phyloP scores from a whole-genome alignment of 2,113 vertebrate species.

The Bos javanicus region DNA sequence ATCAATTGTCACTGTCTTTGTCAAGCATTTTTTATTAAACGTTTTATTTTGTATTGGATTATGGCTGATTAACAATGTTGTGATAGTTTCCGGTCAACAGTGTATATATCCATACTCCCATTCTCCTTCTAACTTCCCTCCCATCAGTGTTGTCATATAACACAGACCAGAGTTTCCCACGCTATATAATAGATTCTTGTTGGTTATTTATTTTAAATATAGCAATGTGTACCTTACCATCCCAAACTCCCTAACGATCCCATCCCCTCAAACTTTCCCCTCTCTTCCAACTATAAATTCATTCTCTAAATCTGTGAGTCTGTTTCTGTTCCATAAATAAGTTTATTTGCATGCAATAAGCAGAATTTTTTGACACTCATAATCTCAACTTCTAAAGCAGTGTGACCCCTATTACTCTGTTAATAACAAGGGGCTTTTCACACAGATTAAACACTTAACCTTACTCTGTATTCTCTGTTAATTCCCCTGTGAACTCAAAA shows the following conservation, averaged over 20 bases:
- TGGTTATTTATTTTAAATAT: neutral
- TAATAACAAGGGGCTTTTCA: neutral
- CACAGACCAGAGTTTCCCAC: neutral
- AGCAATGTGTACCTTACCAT: neutral
- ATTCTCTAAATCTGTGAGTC: neutral
- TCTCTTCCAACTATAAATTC: neutral
- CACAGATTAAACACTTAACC: neutral
- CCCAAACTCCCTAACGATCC: neutral
- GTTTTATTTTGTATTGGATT: neutral
- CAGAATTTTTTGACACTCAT: neutral
- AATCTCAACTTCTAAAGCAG: neutral
- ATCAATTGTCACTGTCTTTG: neutral
- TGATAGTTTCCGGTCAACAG: neutral
- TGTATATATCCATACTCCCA: neutral
- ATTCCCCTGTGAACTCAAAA: slow-evolving; percentile 14
- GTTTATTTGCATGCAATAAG: neutral
- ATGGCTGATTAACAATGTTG: neutral
- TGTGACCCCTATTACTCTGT: neutral
- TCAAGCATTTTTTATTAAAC: neutral
- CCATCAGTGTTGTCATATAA: neutral
- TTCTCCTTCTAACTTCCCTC: neutral
- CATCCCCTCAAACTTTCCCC: neutral
- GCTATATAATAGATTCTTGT: neutral
- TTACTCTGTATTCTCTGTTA: neutral
- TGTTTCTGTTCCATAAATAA: neutral